Evolutionary conservation across 2,797 vertebrate genomes (phyloP).

Genomic region (Synanceia verrucosa): DNA sequence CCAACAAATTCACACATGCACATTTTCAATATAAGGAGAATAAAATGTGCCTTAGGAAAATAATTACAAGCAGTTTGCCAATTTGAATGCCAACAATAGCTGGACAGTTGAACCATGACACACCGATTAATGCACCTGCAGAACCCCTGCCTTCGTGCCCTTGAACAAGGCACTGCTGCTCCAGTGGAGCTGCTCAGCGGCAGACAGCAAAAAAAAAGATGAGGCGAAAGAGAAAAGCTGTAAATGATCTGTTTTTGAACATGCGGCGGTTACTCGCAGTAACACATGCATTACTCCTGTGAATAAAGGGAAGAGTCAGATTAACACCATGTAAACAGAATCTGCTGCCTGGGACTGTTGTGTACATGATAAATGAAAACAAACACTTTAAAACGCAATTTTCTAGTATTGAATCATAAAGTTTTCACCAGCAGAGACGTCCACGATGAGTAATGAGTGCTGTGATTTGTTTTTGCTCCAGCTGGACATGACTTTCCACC

Average conservation of each 20-base stretch:
- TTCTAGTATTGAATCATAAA: too few relatives aligned
- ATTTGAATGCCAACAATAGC: background rate
- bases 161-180: background rate
- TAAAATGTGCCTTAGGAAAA: background rate
- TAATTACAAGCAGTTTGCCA: background rate
- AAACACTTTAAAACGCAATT: background rate
- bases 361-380: background rate
- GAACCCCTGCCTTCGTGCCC: background rate
- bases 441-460: background rate
- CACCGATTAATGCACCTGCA: background rate
- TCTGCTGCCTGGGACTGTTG: background rate
- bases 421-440: background rate
- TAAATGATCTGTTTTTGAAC: background rate
- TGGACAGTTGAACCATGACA: background rate
- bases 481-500: slow-evolving; percentile 99
- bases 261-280: background rate
- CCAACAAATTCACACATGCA: background rate
- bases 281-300: background rate
- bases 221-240: background rate
- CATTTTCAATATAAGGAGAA: background rate
- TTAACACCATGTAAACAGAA: background rate
- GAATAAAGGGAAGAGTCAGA: background rate
- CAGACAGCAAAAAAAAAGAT: background rate
- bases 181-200: background rate
- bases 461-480: slow-evolving; percentile 64